Base-by-base conservation (phyloP, 2,888 invertebrate species). In the Synergus laeviventris region DNA sequence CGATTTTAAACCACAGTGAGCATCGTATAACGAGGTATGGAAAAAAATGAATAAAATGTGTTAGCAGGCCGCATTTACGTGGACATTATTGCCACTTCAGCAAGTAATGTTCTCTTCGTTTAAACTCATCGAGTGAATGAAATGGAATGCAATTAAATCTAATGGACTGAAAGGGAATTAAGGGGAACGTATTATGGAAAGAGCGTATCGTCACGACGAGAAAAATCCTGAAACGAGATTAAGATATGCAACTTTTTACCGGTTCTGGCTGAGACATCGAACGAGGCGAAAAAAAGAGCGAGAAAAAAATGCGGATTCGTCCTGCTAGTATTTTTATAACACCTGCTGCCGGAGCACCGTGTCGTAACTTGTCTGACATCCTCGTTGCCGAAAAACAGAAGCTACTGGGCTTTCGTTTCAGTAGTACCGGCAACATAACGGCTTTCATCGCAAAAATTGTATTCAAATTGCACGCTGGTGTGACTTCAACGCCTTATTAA, bases 321-420 rank as follows among this genome's bases (percentile, higher is more conserved):
- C 14, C 42, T 14, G 11, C 64, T 66, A 66, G 64, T 66, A 66
- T 79, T 70, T 76, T 66, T 70, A 79, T 73, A 83, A 80, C 86
- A 85, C 83, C 83, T 86, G 80, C 82, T 66, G 21, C 56, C 18
- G 56, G 11, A 56, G 56, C 18, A 73, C 70, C 74, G 81, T 82
- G 78, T 85, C 82, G 82, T 85, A 85, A 86, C 83, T 86, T 78
- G 86, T 83, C 82, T 80, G 84, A 86, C 85, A 85, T 85, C 83
- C 86, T 84, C 86, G 84, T 86, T 84, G 82, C 84, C 84, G 82
- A 88, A 87, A 66, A 87, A 88, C 88, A 88, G 88, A 86, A 88
- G 88, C 87, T 81, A 80, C 79, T 78, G 77, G 64, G 74, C 66
- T 79, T 74, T 74, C 75, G 78, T 73, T 79, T 81, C 77, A 64